Evolutionary conservation across 2,113 vertebrate genomes (phyloP).

Genomic region (Heptranchias perlo): DNA sequence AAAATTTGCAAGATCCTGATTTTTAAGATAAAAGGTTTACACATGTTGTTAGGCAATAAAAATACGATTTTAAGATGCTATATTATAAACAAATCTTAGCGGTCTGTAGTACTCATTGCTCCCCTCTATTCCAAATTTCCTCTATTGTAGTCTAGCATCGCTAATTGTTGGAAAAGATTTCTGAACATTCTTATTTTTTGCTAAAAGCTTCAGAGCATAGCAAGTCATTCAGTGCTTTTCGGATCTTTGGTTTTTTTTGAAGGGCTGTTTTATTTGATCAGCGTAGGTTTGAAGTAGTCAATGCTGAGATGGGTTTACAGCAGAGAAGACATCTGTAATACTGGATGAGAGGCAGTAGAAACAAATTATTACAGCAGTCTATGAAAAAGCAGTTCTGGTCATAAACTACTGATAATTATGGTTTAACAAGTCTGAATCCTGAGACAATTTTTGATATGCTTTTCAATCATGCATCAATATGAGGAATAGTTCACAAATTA

Average conservation of each 20-base stretch:
- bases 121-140: background rate
- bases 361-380: background rate
- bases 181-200: background rate
- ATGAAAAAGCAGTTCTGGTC: background rate
- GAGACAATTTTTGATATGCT: background rate
- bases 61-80: background rate
- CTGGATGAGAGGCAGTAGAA: background rate
- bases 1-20: background rate
- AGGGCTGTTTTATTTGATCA: background rate
- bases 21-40: background rate
- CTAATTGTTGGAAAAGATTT: background rate
- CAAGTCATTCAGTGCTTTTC: background rate
- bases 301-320: background rate
- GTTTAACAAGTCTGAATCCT: background rate
- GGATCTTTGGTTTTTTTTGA: background rate
- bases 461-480: background rate
- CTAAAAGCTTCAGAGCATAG: background rate
- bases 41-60: background rate
- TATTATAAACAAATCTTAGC: constrained; percentile 30
- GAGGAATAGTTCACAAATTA: background rate
- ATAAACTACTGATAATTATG: background rate
- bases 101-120: constrained; percentile 37
- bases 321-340: background rate
- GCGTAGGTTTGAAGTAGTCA: background rate
- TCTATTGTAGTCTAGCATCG: background rate